Evolutionary conservation across 2,888 invertebrate genomes (phyloP).

Genomic region (Oscheius sp.): DNA sequence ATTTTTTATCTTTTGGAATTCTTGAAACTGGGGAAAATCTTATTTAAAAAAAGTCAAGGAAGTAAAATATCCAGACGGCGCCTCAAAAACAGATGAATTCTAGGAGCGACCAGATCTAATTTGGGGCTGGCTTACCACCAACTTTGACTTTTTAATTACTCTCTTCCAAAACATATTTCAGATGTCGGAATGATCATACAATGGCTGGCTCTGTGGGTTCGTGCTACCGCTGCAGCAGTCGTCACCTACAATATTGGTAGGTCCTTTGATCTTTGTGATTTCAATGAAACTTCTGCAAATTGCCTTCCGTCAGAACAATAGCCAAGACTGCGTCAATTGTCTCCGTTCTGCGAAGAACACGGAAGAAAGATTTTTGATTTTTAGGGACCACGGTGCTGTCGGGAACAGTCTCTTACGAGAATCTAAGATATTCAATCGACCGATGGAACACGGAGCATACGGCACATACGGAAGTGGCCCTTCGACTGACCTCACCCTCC

Average conservation of each 20-base stretch:
- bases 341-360: slow-evolving; percentile 3
- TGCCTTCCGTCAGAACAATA: slow-evolving; percentile 13
- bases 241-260: slow-evolving; percentile 36
- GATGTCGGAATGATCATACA: slow-evolving; percentile 31
- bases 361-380: slow-evolving; percentile 1
- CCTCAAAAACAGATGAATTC: neutral
- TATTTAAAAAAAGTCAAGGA: neutral
- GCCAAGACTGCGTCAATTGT: slow-evolving; percentile 1
- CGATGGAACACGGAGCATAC: slow-evolving; percentile 65
- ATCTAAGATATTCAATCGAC: slow-evolving; percentile 66
- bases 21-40: neutral
- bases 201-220: slow-evolving; percentile 19
- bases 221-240: neutral
- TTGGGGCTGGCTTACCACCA: neutral
- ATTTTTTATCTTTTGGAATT: neutral
- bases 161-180: slow-evolving; percentile 4
- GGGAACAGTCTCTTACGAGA: slow-evolving; percentile 63
- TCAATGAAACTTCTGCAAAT: neutral
- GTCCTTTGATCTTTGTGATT: neutral
- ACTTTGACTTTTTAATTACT: neutral
- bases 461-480: slow-evolving; percentile 54
- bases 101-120: no score
- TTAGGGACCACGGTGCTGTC: slow-evolving; percentile 50
- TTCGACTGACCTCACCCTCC: slow-evolving; percentile 56
- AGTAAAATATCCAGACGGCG: neutral